Evolutionary conservation across 2,888 invertebrate species (phyloP), one percentile per base, ranked within the genome.

Genomic region (Dryocosmus kuriphilus): DNA sequence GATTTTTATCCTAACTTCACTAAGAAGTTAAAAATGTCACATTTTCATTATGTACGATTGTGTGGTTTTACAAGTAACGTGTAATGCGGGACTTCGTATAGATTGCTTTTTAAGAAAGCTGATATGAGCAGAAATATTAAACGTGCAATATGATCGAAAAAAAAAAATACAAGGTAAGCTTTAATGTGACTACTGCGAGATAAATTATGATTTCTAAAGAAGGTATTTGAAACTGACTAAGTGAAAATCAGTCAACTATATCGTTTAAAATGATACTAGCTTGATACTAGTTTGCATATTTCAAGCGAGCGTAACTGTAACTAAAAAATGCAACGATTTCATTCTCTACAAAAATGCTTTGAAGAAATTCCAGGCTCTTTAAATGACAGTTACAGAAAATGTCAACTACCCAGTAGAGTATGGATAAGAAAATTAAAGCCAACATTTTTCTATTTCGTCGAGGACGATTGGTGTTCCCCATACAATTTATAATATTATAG

Each of bases 1-100:
- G 30, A 71, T 22, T 22, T 41, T 27, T 30, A 16, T 46, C 24
- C 22, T 41, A 67, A 67, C 16, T 41, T 67, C 16, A 16, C 16
- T 16, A 41, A 41, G 1, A 41, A 5, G 16, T 55, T 55, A 55
- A 65, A 57, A 73, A 51, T 75, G 79, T 81, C 77, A 84, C 78
- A 81, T 83, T 80, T 75, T 60, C 74, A 51, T 77, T 75, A 86
- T 91, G 88, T 90, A 84, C 83, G 79, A 90, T 88, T 78, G 83
- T 78, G 84, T 22, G 65, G 35, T 19, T 75, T 65, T 78, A 73
- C 76, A 27, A 76, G 79, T 57, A 55, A 62, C 71, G 55, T 76
- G 9, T 35, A 35, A 67, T 62, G 77, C 77, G 74, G 51, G 74
- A 74, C 16, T 60, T 27, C 16, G 60, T 32, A 30, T 5, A 57